Evolutionary conservation across 1,140 invertebrate genomes (phyloP), one percentile per base, ranked within the genome.

Genomic region (Drosophila santomea): DNA sequence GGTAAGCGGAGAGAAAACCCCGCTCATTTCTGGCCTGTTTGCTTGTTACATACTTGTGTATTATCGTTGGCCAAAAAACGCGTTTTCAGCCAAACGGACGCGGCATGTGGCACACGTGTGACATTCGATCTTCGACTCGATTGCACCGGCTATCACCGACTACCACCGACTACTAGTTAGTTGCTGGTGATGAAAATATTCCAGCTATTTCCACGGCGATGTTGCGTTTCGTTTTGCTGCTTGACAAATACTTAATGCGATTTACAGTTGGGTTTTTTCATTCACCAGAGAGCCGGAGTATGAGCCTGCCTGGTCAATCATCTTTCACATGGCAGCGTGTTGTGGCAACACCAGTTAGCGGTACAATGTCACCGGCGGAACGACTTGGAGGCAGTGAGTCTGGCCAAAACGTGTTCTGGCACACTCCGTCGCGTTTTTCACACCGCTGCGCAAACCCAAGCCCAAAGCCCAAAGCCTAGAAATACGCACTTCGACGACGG

Each of bases 161-260:
- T 20, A 20, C 15, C 7, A 75, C 73, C 61, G 61, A 47, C 72
- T 75, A 43, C 59, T 35, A 8, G 10, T 10, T 44, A 44, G 43
- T 45, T 45, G 17, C 15, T 45, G 56, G 60, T 35, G 64, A 55
- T 35, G 64, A 58, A 81, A 72, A 73, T 67, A 81, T 80, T 80
- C 61, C 58, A 60, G 74, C 55, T 76, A 80, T 77, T 80, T 81
- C 64, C 78, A 54, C 64, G 79, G 44, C 45, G 38, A 38, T 23
- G 63, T 43, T 58, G 62, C 52, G 78, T 76, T 80, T 80, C 59
- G 51, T 59, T 76, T 76, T 61, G 66, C 72, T 81, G 64, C 78
- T 80, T 81, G 77, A 81, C 78, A 80, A 80, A 80, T 77, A 81
- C 69, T 81, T 77, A 81, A 80, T 81, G 79, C 73, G 78, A 64